phyloP scores from a whole-genome alignment of 2,797 vertebrate genomes.

The Lates japonicus region DNA sequence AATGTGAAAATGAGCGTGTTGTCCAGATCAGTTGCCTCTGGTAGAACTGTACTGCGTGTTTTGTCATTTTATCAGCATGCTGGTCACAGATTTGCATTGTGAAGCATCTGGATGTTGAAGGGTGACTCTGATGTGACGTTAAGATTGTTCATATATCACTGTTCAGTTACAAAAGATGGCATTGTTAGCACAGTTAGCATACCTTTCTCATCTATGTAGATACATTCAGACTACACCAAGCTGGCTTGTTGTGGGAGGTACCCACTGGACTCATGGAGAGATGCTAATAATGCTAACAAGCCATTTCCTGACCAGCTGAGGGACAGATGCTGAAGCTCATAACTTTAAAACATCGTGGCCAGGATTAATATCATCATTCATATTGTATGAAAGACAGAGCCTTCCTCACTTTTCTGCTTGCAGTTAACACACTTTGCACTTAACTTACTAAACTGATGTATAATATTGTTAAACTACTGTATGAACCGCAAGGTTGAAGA shows the following conservation, averaged over 20 bases:
- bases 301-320: conserved; percentile 44
- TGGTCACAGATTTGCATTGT: background rate
- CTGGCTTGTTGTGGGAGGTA: conserved; percentile 24
- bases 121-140: conserved; percentile 1
- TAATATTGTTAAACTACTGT: background rate
- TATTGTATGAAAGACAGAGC: background rate
- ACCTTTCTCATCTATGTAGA: background rate
- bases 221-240: conserved; percentile 1
- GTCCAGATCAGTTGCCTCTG: conserved; percentile 54
- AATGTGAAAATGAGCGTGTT: conserved; percentile 71
- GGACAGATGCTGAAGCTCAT: conserved; percentile 33
- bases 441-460: background rate
- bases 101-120: conserved; percentile 2
- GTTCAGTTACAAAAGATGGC: background rate
- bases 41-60: conserved; percentile 28
- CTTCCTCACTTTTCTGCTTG: background rate
- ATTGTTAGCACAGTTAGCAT: conserved; percentile 17
- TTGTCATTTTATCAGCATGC: conserved; percentile 25
- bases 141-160: conserved; percentile 2
- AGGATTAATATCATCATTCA: conserved; percentile 21
- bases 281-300: conserved; percentile 49
- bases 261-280: background rate
- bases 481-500: background rate
- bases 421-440: background rate
- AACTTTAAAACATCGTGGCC: background rate